A percentile compares a stretch with the other conserved stretches of the same genome.
These are phyloP conservation scores for Aulostomus chinensis DNA, from an alignment of 2,797 vertebrate species.

Conservation along the genomic window DNA sequence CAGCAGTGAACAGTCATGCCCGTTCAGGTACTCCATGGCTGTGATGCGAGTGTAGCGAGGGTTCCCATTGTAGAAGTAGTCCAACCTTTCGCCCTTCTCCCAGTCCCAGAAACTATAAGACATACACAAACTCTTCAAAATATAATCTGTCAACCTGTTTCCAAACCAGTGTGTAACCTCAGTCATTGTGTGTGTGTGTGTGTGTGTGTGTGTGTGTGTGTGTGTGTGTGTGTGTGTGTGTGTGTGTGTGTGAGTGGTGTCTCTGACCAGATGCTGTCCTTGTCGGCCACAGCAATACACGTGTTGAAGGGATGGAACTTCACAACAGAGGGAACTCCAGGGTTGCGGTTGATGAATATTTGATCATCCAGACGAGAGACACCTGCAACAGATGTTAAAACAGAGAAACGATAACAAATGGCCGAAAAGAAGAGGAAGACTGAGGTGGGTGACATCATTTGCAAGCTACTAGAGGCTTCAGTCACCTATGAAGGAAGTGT, in stretches of 20 bases:
- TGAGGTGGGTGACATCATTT: not conserved
- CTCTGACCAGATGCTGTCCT: conserved; percentile 95
- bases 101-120: conserved; percentile 93
- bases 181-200: not conserved
- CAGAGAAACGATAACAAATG: too few species aligned
- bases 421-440: not conserved
- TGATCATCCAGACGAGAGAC: conserved; percentile 94
- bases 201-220: too few species aligned
- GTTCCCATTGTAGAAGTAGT: conserved; percentile 98
- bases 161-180: not conserved
- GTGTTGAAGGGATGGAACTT: conserved; percentile 97
- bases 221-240: too few species aligned
- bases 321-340: conserved; percentile 94
- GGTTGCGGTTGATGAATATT: conserved; percentile 98
- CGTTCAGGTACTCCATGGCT: conserved; percentile 96
- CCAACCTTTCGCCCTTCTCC: conserved; percentile 95
- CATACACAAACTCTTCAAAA: not conserved
- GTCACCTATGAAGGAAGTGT: too few species aligned
- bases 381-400: conserved; percentile 84
- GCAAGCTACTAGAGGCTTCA: too few species aligned
- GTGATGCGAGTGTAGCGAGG: conserved; percentile 96
- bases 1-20: conserved; percentile 94
- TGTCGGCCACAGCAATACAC: conserved; percentile 95
- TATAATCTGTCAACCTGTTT: too few species aligned
- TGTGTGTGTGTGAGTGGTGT: not conserved